These are phyloP conservation scores for Rhabdornis inornatus DNA, from an alignment of 2,113 vertebrate species.

Conservation along the genomic window DNA sequence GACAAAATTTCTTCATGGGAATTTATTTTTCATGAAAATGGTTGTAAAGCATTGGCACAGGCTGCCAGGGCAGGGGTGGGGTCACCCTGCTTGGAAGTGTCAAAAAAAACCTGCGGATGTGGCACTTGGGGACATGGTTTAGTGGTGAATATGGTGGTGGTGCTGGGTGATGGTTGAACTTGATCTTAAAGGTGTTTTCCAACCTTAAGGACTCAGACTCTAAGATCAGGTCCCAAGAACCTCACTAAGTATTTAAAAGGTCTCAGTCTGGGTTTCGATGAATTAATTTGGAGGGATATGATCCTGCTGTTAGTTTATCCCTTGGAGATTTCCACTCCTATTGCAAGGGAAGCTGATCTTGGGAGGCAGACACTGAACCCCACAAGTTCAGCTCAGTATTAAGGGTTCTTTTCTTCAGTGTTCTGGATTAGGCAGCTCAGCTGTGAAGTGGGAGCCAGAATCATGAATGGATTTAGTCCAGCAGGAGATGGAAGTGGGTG, in stretches of 20 bases:
- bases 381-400: neutral
- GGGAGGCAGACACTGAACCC: neutral
- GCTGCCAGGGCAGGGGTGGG: neutral
- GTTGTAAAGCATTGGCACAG: neutral
- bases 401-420: neutral
- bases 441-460: neutral
- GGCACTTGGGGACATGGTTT: neutral
- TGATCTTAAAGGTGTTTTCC: neutral
- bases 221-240: neutral
- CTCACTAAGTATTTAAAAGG: neutral
- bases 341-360: neutral
- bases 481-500: neutral
- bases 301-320: neutral
- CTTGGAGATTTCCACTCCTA: neutral
- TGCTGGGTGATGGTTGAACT: neutral
- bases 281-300: neutral
- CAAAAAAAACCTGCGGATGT: accelerated
- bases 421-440: neutral
- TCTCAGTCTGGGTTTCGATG: neutral
- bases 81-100: neutral
- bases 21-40: neutral
- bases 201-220: neutral
- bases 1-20: neutral
- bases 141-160: neutral
- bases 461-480: neutral